Conservation (phyloP, 1,140 invertebrate genomes). For the Apocrypta bakeri region DNA sequence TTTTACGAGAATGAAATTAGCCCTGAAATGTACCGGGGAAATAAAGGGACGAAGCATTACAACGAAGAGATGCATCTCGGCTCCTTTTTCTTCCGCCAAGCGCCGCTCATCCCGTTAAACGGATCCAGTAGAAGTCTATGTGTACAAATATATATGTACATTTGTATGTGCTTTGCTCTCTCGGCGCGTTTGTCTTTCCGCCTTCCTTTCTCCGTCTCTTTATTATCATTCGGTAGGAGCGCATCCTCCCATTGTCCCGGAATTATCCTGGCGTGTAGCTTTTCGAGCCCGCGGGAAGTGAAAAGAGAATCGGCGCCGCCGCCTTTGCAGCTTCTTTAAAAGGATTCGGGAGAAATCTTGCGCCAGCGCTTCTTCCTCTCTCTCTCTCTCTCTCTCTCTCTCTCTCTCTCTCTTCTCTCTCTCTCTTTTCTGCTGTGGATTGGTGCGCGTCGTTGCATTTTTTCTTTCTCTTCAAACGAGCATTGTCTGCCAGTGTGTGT, state of each 20-base stretch:
- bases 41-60: slow-evolving; percentile 45
- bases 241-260: slow-evolving; percentile 60
- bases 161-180: slow-evolving; percentile 3
- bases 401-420: too few relatives aligned
- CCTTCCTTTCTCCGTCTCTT: slow-evolving; percentile 41
- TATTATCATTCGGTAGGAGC: slow-evolving; percentile 42
- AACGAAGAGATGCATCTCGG: neutral
- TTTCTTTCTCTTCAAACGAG: neutral
- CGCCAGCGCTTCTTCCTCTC: slow-evolving; percentile 7
- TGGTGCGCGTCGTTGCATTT: slow-evolving; percentile 15
- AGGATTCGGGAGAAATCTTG: slow-evolving; percentile 43
- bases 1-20: slow-evolving; percentile 62
- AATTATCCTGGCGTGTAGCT: slow-evolving; percentile 51
- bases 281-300: slow-evolving; percentile 14
- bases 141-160: neutral
- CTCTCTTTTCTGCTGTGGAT: too few relatives aligned
- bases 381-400: neutral
- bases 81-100: slow-evolving; percentile 45
- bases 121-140: slow-evolving; percentile 40
- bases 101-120: slow-evolving; percentile 59
- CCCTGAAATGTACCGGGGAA: slow-evolving; percentile 58
- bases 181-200: slow-evolving; percentile 41
- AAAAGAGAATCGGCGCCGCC: slow-evolving; percentile 23
- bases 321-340: slow-evolving; percentile 31
- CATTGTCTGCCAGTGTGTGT: neutral